A percentile compares a stretch with the other conserved stretches of the same genome.
Conservation (phyloP, 2,113 vertebrate species). For the Pangasianodon hypophthalmus region DNA sequence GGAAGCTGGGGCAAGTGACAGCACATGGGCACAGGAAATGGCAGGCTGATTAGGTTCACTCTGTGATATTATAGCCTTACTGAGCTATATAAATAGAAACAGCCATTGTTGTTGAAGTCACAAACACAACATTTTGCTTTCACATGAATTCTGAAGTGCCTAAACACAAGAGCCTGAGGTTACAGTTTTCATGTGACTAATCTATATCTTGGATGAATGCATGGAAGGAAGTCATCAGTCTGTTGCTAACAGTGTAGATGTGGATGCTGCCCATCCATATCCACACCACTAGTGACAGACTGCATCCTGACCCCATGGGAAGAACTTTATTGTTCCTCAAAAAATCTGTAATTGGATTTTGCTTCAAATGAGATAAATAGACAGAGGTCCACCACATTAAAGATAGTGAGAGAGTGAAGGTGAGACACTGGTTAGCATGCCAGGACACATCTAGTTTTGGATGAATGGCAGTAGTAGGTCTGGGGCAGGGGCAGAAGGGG, state of each 20-base stretch:
- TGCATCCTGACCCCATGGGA: constrained; percentile 77
- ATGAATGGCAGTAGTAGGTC: constrained; percentile 64
- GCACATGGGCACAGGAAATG: constrained; percentile 90
- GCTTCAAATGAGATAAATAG: constrained; percentile 73
- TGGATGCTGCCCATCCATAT: constrained; percentile 12
- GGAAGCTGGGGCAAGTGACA: constrained; percentile 81
- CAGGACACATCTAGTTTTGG: constrained; percentile 55
- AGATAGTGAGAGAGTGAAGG: background rate
- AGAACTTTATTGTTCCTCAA: constrained; percentile 83
- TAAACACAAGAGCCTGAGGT: background rate
- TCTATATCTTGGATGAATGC: background rate
- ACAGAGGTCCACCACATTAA: background rate
- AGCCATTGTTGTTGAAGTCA: constrained; percentile 80
- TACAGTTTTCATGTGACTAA: background rate
- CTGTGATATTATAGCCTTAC: constrained; percentile 87
- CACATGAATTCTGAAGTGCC: background rate
- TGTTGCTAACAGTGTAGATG: constrained; percentile 78
- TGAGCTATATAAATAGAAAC: constrained; percentile 81
- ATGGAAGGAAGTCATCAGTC: background rate
- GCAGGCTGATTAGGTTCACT: constrained; percentile 94
- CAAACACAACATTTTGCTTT: constrained; percentile 32
- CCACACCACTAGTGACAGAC: constrained; percentile 28
- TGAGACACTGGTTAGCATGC: constrained; percentile 48
- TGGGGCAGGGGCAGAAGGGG: constrained; percentile 61
- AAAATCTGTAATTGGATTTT: constrained; percentile 75